These are phyloP conservation scores for Leptocoma aspasia DNA, from an alignment of 2,113 vertebrate genomes.

Conservation along the genomic window DNA sequence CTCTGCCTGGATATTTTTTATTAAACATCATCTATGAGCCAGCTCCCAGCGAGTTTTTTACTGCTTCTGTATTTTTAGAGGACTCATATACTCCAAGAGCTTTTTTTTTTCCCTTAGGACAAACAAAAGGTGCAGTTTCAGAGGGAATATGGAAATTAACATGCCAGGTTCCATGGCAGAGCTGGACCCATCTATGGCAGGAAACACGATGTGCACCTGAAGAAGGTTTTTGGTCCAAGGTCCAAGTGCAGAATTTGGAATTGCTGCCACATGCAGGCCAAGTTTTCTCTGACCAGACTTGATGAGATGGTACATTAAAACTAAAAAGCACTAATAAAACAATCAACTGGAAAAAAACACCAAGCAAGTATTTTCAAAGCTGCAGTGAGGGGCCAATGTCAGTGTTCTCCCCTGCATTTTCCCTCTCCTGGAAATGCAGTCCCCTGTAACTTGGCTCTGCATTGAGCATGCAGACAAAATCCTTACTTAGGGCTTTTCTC, in stretches of 20 bases:
- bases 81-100: background rate
- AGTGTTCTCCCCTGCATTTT: background rate
- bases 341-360: background rate
- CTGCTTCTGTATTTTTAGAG: background rate
- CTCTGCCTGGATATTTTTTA: background rate
- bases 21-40: background rate
- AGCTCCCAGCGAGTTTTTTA: background rate
- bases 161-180: background rate
- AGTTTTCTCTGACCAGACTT: background rate
- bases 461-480: background rate
- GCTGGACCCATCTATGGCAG: background rate
- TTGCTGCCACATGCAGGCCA: background rate
- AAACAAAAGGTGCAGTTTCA: background rate
- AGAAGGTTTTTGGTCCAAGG: background rate
- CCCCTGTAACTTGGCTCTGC: background rate
- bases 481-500: background rate
- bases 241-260: background rate
- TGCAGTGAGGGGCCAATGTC: background rate
- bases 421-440: background rate
- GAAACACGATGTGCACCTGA: background rate
- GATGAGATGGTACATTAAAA: background rate
- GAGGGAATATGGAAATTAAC: background rate
- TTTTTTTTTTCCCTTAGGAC: background rate
- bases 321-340: background rate
- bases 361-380: background rate